Conservation (phyloP, 2,888 invertebrate genomes). For the Tipula lateralis region DNA sequence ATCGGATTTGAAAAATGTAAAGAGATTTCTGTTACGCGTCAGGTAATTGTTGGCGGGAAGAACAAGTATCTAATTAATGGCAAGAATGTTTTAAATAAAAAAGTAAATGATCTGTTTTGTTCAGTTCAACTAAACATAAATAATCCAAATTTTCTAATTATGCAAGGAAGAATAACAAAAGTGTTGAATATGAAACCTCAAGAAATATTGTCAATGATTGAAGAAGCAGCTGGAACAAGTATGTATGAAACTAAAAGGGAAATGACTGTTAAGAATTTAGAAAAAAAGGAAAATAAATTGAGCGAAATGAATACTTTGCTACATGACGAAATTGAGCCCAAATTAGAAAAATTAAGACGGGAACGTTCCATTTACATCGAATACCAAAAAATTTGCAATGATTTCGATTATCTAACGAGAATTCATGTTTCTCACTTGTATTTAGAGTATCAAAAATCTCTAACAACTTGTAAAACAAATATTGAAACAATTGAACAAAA, state of each 20-base stretch:
- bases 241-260: slow-evolving; percentile 94
- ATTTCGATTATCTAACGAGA: slow-evolving; percentile 74
- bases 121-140: slow-evolving; percentile 97
- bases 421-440: slow-evolving; percentile 53
- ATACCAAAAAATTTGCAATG: slow-evolving; percentile 78
- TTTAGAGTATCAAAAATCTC: slow-evolving; percentile 48
- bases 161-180: slow-evolving; percentile 99
- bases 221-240: slow-evolving; percentile 96
- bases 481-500: slow-evolving; percentile 52
- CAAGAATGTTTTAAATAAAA: slow-evolving; percentile 79
- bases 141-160: slow-evolving; percentile 98
- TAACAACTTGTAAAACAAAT: slow-evolving; percentile 36
- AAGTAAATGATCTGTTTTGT: slow-evolving; percentile 91
- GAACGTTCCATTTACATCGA: slow-evolving; percentile 82
- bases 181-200: slow-evolving; percentile 98
- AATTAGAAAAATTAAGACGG: slow-evolving; percentile 74
- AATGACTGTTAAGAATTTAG: slow-evolving; percentile 77
- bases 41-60: slow-evolving; percentile 78
- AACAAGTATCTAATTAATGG: slow-evolving; percentile 95
- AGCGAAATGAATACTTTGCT: slow-evolving; percentile 77
- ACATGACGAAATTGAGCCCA: slow-evolving; percentile 85
- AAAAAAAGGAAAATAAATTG: slow-evolving; percentile 87
- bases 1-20: slow-evolving; percentile 85
- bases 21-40: slow-evolving; percentile 89
- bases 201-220: slow-evolving; percentile 95